phyloP scores from a whole-genome alignment of 2,797 vertebrate species.

The Chloroceryle inda region DNA sequence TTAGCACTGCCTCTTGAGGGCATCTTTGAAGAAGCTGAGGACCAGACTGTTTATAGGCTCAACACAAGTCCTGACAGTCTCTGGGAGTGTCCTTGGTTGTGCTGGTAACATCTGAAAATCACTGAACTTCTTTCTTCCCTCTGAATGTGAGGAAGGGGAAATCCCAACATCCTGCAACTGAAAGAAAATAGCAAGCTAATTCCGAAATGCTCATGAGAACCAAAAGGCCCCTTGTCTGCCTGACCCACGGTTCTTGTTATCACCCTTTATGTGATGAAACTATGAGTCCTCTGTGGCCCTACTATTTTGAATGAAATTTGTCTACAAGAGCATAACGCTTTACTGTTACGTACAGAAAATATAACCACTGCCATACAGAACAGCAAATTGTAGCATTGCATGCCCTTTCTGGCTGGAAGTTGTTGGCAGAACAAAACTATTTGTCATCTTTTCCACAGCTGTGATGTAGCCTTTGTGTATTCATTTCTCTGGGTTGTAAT shows the following conservation, averaged over 20 bases:
- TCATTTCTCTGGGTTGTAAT: slow-evolving; percentile 56
- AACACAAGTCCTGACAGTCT: neutral
- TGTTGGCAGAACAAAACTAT: slow-evolving; percentile 74
- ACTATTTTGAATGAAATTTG: slow-evolving; percentile 66
- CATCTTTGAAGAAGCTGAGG: neutral
- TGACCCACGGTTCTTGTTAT: neutral
- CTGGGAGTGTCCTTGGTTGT: neutral
- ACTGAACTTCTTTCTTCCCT: neutral
- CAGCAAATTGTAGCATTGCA: slow-evolving; percentile 47
- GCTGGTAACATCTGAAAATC: neutral
- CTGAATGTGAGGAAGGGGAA: neutral
- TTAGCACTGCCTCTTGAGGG: neutral
- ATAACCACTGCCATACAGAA: slow-evolving; percentile 33
- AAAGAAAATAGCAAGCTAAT: slow-evolving; percentile 31
- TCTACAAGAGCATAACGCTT: slow-evolving; percentile 63
- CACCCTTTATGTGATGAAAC: slow-evolving; percentile 11
- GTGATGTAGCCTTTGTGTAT: slow-evolving; percentile 77
- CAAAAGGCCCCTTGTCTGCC: slow-evolving; percentile 29
- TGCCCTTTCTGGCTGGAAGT: slow-evolving; percentile 71
- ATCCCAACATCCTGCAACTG: slow-evolving; percentile 44
- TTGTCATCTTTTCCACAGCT: slow-evolving; percentile 80
- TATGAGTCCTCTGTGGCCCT: slow-evolving; percentile 19
- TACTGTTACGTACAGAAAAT: slow-evolving; percentile 67
- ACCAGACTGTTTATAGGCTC: neutral
- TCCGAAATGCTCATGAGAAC: neutral